Conservation (phyloP, 2,113 vertebrate species). For the Pluvialis apricaria region DNA sequence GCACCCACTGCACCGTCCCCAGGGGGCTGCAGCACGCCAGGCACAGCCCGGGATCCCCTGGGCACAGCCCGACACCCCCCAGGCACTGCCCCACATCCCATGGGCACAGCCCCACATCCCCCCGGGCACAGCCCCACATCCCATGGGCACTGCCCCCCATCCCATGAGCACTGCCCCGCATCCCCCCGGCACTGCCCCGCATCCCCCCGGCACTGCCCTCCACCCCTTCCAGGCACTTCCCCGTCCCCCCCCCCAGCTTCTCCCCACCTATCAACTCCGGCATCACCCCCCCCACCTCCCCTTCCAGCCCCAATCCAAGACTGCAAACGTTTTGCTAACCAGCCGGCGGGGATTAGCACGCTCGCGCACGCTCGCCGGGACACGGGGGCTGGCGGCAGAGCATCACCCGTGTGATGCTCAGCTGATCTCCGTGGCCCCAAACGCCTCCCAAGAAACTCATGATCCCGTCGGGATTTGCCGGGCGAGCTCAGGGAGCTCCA, state of each 20-base stretch:
- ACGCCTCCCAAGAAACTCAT: conserved; percentile 52
- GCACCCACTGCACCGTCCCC: not conserved
- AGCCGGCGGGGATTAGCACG: not conserved
- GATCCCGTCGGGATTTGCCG: not conserved
- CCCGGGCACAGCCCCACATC: no score
- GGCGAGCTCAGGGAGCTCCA: not conserved
- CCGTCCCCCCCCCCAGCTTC: not conserved
- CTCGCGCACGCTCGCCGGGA: not conserved
- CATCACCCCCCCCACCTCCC: accelerated
- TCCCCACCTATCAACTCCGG: not conserved
- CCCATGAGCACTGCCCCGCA: not conserved
- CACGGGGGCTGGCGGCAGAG: not conserved
- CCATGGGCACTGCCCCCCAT: no score
- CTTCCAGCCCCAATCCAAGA: not conserved
- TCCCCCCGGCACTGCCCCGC: no score
- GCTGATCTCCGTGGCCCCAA: conserved; percentile 51
- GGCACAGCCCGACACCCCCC: no score
- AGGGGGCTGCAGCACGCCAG: not conserved
- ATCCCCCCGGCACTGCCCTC: not conserved
- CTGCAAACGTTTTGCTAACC: not conserved
- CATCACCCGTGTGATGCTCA: conserved; percentile 56
- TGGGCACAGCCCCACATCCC: no score
- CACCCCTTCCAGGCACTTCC: not conserved
- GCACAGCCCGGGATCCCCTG: not conserved
- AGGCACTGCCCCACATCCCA: not conserved